phyloP scores from a whole-genome alignment of 2,888 invertebrate genomes.

The Sepioteuthis lessoniana region DNA sequence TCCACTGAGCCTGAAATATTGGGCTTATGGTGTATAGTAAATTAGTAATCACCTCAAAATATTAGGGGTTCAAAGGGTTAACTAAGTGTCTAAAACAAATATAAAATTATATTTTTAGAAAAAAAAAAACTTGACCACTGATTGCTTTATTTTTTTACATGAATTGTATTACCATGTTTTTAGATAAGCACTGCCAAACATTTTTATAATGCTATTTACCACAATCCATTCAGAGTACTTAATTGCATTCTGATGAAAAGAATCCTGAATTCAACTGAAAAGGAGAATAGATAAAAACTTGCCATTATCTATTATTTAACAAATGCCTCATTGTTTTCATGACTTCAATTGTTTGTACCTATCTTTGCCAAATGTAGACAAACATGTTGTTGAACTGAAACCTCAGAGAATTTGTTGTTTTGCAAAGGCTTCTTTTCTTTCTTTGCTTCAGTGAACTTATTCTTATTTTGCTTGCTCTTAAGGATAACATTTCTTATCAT shows the following conservation, averaged over 20 bases:
- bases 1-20: too few species aligned
- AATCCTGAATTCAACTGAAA: background rate
- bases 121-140: background rate
- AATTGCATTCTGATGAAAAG: background rate
- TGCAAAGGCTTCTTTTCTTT: background rate
- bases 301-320: background rate
- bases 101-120: too few species aligned
- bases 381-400: slow-evolving; percentile 33
- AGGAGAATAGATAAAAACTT: background rate
- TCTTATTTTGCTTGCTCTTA: background rate
- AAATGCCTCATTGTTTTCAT: slow-evolving; percentile 18
- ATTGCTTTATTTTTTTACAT: background rate
- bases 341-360: background rate
- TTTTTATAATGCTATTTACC: background rate
- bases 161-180: background rate
- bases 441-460: background rate
- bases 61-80: too few species aligned
- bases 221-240: background rate
- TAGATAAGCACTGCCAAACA: background rate
- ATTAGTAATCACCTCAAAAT: too few species aligned
- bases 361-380: slow-evolving; percentile 21
- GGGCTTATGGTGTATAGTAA: too few species aligned
- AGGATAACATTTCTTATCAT: background rate
- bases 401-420: background rate
- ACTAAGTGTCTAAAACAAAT: too few species aligned